Evolutionary conservation across 2,113 vertebrate species (phyloP).

Genomic region (Ursus arctos): DNA sequence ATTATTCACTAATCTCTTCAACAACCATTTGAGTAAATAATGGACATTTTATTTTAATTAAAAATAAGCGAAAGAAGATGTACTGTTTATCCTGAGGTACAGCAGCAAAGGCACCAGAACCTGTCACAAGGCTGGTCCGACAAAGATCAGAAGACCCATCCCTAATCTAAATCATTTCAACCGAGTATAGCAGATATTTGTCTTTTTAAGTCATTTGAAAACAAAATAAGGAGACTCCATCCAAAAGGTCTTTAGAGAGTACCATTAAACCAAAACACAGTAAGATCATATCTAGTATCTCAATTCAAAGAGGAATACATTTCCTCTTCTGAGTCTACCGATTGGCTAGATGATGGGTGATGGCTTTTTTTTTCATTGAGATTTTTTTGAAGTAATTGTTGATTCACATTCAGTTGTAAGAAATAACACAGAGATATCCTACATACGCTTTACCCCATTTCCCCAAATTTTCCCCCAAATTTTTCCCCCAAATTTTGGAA

Average conservation of each 20-base stretch:
- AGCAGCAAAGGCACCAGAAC: not conserved
- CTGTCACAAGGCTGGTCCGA: not conserved
- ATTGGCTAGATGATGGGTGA: not conserved
- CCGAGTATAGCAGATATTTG: not conserved
- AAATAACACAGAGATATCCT: not conserved
- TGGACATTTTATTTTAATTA: slow-evolving; percentile 29
- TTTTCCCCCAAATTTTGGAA: not conserved
- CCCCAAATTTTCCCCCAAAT: not conserved
- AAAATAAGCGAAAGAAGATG: not conserved
- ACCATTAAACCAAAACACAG: not conserved
- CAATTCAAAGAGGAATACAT: not conserved
- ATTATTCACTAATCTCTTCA: slow-evolving; percentile 1
- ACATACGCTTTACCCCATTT: not conserved
- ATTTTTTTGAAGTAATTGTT: not conserved
- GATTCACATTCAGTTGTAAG: not conserved
- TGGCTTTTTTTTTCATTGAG: not conserved
- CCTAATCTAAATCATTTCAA: not conserved
- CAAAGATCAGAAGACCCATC: not conserved
- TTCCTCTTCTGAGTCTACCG: not conserved
- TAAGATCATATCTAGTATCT: not conserved
- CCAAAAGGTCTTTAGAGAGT: not conserved
- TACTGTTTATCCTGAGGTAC: not conserved
- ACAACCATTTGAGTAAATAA: not conserved
- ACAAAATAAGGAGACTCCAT: slow-evolving; percentile 12
- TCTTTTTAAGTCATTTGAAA: slow-evolving; percentile 24